Evolutionary conservation across 2,797 vertebrate species (phyloP), one percentile per base, ranked within the genome.

Genomic region (Decapterus maruadsi): DNA sequence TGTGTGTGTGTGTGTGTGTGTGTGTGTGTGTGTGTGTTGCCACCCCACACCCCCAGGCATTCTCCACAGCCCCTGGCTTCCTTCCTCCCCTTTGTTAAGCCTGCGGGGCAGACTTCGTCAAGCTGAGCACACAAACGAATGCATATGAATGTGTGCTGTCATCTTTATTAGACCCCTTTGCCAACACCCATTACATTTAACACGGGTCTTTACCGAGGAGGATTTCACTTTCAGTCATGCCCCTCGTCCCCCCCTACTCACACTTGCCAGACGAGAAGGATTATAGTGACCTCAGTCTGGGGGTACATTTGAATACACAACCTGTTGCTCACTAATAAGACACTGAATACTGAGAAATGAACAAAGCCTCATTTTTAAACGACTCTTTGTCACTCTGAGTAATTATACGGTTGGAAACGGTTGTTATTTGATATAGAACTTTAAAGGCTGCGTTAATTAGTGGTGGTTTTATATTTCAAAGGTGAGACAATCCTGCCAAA

Each of bases 31-130:
- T 26, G 26, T 26, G 26, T 26, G 26, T 26, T 66, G 80, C 83
- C 78, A 54, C 84, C 87, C 82, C 87, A 80, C 86, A 87, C 86
- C 87, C 84, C 48, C 77, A 86, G 84, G 82, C 91, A 88, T 87
- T 90, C 89, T 81, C 83, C 78, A 72, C 80, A 87, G 70, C 89
- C 90, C 86, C 90, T 79, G 64, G 92, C 90, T 94, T 93, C 93
- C 94, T 95, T 95, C 93, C 94, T 95, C 85, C 90, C 90, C 94
- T 95, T 95, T 95, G 94, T 95, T 94, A 88, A 87, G 85, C 77
- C 86, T 87, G 80, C 43, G 14, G 89, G 90, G 87, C 90, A 93
- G 93, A 94, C 93, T 93, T 94, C 34, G 90, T 94, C 93, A 95
- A 95, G 93, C 94, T 94, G 95, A 94, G 94, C 93, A 95, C 93